Base-by-base conservation (phyloP, 2,113 vertebrate genomes). In the Condylura cristata region DNA sequence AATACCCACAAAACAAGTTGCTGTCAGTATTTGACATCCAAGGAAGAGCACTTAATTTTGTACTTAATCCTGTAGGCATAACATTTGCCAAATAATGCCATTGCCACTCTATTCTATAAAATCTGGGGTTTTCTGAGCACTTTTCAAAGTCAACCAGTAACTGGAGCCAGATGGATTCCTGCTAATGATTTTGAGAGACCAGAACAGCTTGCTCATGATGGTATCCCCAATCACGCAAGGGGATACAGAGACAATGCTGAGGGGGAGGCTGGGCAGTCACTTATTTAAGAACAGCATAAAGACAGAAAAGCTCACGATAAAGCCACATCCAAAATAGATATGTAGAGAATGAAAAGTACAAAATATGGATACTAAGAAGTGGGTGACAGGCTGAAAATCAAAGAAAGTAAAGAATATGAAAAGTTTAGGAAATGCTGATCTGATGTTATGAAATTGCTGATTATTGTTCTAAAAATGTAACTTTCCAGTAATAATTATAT, bases 131-230 rank as follows among this genome's bases (percentile, higher is more conserved):
- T 74, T 65, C 74, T 26, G 39, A 28, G 75, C 46, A 65, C 18
- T 86, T 74, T 81, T 34, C 41, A 60, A 91, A 86, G 68, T 66
- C 75, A 81, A 37, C 58, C 46, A 81, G 58, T 58, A 74, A 81
- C 58, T 81, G 60, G 51, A 91, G 75, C 39, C 83, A 91, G 68
- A 87, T 91, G 66, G 48, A 68, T 75, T 58, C 26, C 58, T 86
- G n/a, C 39, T 34, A 75, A 94, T 22, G n/a, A 68, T 74, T 68
- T 22, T 68, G 17, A 48, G 70, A 13, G 39, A 83, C 75, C 39
- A 80, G 46, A 80, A 68, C 30, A 79, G 48, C 46, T 28, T n/a
- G 61, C 61, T 79, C 37, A 26, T 44, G 48, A 28, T 68, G 63
- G 68, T 30, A 86, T 28, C 60, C 48, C 17, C 60, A 60, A 24